Percentiles rank a stretch among this genome's conserved stretches.
Evolutionary conservation across 2,888 invertebrate species (phyloP).

Genomic region (Sialis lutaria): DNA sequence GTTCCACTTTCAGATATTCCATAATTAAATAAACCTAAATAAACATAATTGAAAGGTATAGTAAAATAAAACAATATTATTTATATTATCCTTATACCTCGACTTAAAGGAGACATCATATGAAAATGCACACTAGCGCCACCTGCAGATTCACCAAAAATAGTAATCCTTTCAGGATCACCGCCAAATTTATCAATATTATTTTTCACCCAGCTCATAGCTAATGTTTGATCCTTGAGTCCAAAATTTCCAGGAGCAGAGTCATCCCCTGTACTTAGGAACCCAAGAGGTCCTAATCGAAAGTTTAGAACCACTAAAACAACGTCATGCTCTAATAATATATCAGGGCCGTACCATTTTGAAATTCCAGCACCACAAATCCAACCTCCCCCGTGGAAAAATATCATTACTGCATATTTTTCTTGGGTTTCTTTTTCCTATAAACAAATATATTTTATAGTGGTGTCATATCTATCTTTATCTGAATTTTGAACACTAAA

Average conservation of each 20-base stretch:
- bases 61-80: too few relatives aligned
- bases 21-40: conserved; percentile 46
- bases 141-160: conserved; percentile 27
- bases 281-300: conserved; percentile 37
- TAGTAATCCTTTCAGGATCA: conserved; percentile 21
- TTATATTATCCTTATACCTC: conserved; percentile 13
- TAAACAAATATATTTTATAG: too few relatives aligned
- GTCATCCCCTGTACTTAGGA: conserved; percentile 21
- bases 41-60: not conserved
- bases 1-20: conserved; percentile 63
- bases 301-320: conserved; percentile 52
- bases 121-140: conserved; percentile 25
- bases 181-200: conserved; percentile 25
- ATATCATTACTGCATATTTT: conserved; percentile 48
- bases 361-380: conserved; percentile 52
- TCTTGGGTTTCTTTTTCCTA: too few relatives aligned
- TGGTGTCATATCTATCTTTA: too few relatives aligned
- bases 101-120: conserved; percentile 23
- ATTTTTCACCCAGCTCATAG: conserved; percentile 22
- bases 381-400: conserved; percentile 60
- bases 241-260: conserved; percentile 25
- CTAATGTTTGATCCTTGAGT: conserved; percentile 24
- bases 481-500: too few relatives aligned
- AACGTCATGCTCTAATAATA: conserved; percentile 49
- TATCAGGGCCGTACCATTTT: conserved; percentile 50